Evolutionary conservation across 2,797 vertebrate genomes (phyloP).

Genomic region (Dendrocincla tyrannina): DNA sequence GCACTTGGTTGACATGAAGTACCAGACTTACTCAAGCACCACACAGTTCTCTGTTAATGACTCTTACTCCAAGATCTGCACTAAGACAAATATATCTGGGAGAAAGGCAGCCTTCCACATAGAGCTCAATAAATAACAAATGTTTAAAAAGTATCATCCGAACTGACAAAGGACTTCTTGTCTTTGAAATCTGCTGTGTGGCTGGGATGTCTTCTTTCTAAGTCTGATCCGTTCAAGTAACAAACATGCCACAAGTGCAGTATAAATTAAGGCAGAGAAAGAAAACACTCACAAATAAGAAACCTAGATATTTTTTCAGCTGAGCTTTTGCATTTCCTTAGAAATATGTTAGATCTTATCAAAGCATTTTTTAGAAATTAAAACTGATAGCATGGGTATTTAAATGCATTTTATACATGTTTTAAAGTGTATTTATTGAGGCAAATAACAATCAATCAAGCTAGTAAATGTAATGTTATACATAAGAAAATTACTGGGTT

Average conservation of each 20-base stretch:
- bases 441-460: neutral
- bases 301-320: neutral
- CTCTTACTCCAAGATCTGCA: neutral
- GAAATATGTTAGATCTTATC: neutral
- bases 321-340: neutral
- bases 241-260: neutral
- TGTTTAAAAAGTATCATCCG: neutral
- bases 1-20: neutral
- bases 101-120: slow-evolving; percentile 1
- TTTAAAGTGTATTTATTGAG: neutral
- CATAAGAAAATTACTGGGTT: neutral
- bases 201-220: neutral
- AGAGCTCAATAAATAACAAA: neutral
- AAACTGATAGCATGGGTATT: neutral
- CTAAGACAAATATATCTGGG: neutral
- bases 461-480: neutral
- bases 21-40: slow-evolving; percentile 21
- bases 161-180: neutral
- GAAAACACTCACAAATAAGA: neutral
- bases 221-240: neutral
- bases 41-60: slow-evolving; percentile 3
- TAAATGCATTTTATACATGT: neutral
- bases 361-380: neutral
- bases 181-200: neutral
- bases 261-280: neutral